Conservation (phyloP, 2,888 invertebrate species). For the Piscicola geometra region DNA sequence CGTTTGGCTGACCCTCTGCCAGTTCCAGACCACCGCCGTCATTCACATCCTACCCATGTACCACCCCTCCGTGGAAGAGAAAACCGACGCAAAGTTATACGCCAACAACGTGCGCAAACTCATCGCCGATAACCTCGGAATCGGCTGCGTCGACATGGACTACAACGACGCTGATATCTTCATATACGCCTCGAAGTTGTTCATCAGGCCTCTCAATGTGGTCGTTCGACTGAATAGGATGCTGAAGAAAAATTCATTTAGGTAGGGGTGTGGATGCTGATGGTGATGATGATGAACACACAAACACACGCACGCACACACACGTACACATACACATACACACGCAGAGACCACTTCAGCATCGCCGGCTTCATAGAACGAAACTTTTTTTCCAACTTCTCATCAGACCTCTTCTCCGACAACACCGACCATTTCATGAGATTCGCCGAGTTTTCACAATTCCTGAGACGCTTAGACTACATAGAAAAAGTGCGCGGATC, state of each 20-base stretch:
- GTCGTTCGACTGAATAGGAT: background rate
- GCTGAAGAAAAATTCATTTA: background rate
- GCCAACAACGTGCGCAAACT: slow-evolving; percentile 81
- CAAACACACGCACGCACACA: too few species aligned
- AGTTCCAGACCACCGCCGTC: slow-evolving; percentile 79
- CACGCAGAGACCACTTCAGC: too few species aligned
- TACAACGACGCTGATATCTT: background rate
- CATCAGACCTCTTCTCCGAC: too few species aligned
- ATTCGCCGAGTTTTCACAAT: too few species aligned
- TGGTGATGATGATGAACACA: too few species aligned
- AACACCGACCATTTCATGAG: too few species aligned
- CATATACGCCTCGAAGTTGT: background rate
- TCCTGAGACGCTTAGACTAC: too few species aligned
- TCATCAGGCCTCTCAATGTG: background rate
- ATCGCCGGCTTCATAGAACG: too few species aligned
- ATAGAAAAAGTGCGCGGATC: too few species aligned
- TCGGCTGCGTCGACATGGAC: background rate
- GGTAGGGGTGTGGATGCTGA: too few species aligned
- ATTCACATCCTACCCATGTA: slow-evolving; percentile 77
- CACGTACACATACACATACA: too few species aligned
- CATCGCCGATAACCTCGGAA: slow-evolving; percentile 67
- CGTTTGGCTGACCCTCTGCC: slow-evolving; percentile 81
- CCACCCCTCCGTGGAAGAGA: slow-evolving; percentile 78
- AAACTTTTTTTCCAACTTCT: too few species aligned
- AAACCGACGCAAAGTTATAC: slow-evolving; percentile 77